Conservation (phyloP, 2,113 vertebrate genomes). For the Colinus virginianus region DNA sequence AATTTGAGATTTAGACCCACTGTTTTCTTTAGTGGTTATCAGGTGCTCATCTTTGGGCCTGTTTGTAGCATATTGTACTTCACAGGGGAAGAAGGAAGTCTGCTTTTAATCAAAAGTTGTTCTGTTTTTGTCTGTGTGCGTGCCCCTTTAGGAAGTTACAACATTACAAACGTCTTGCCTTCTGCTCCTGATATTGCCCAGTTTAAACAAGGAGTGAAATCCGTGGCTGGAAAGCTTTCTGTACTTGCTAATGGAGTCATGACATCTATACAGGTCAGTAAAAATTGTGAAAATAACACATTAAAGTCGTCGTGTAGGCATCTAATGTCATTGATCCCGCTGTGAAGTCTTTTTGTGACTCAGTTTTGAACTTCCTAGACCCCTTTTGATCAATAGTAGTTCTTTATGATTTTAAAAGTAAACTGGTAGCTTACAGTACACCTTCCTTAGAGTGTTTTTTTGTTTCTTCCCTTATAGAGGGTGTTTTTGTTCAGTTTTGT, state of each 20-base stretch:
- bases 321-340: neutral
- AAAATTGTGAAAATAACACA: neutral
- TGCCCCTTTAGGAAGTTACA: slow-evolving; percentile 82
- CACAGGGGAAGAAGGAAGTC: rapidly evolving
- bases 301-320: neutral
- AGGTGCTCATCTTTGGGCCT: neutral
- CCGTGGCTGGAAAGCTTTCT: slow-evolving; percentile 92
- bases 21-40: neutral
- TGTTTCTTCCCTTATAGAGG: neutral
- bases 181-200: slow-evolving; percentile 91
- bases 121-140: neutral
- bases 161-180: slow-evolving; percentile 87
- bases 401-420: neutral
- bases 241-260: slow-evolving; percentile 96
- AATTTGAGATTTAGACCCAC: neutral
- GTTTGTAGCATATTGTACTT: neutral
- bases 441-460: neutral
- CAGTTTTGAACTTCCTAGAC: neutral
- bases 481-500: neutral
- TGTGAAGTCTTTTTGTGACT: neutral
- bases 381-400: neutral
- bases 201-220: slow-evolving; percentile 91
- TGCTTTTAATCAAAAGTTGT: neutral
- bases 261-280: slow-evolving; percentile 91
- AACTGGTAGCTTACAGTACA: neutral